phyloP scores from a whole-genome alignment of 2,113 vertebrate genomes.

The pig (Sus scrofa) region T2T-Sscrofa CM000823.6:27319501-27320000 shows the following conservation, averaged over 20 bases:
- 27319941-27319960: not conserved
- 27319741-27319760: constrained; percentile 8
- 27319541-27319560: constrained; percentile 52
- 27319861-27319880: not conserved
- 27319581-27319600: constrained; percentile 64
- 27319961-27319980: not conserved
- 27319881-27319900: not conserved
- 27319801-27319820: constrained; percentile 42
- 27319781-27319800: not conserved
- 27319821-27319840: constrained; percentile 28
- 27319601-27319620: constrained; percentile 44
- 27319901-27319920: not conserved
- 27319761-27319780: constrained; percentile 2
- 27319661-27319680: no score
- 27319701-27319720: not conserved
- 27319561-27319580: constrained; percentile 61
- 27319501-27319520: not conserved
- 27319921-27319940: not conserved
- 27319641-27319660: constrained; percentile 31
- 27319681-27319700: not conserved
- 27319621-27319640: constrained; percentile 64
- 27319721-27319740: constrained; percentile 50
- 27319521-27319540: constrained; percentile 52
- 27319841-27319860: not conserved
- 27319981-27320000: not conserved